A percentile compares a stretch with the other conserved stretches of the same genome.
phyloP scores from a whole-genome alignment of 2,113 vertebrate species.

The Oryzias javanicus region DNA sequence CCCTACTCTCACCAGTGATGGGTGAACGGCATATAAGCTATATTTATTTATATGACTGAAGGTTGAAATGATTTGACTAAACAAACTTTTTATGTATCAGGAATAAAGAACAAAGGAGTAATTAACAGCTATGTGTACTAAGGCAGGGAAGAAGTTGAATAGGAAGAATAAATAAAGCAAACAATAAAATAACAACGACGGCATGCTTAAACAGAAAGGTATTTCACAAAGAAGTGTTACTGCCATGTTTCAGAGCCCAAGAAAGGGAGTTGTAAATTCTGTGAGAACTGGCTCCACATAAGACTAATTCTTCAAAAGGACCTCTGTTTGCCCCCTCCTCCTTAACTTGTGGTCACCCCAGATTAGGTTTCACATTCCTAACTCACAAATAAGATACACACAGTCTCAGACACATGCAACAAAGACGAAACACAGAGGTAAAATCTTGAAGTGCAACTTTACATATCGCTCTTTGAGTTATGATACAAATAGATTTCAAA shows the following conservation, averaged over 20 bases:
- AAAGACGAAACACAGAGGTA: conserved; percentile 1
- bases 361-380: conserved; percentile 73
- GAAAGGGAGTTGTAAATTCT: conserved; percentile 34
- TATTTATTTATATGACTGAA: too few species aligned
- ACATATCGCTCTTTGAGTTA: too few species aligned
- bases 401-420: conserved; percentile 30
- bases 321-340: conserved; percentile 16
- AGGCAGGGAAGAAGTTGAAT: neutral
- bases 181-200: neutral
- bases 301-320: conserved; percentile 43
- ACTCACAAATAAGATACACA: conserved; percentile 42
- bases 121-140: neutral
- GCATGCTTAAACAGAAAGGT: neutral
- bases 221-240: conserved; percentile 10
- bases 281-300: conserved; percentile 26
- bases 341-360: conserved; percentile 24
- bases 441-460: too few species aligned
- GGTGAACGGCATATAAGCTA: too few species aligned
- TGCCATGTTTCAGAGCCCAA: neutral
- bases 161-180: neutral
- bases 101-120: too few species aligned
- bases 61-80: too few species aligned
- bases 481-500: too few species aligned
- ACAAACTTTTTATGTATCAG: too few species aligned
- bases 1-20: too few species aligned